Percentiles rank a stretch among this genome's conserved stretches.
phyloP scores from a whole-genome alignment of 2,113 vertebrate species.

The Podarcis muralis region DNA sequence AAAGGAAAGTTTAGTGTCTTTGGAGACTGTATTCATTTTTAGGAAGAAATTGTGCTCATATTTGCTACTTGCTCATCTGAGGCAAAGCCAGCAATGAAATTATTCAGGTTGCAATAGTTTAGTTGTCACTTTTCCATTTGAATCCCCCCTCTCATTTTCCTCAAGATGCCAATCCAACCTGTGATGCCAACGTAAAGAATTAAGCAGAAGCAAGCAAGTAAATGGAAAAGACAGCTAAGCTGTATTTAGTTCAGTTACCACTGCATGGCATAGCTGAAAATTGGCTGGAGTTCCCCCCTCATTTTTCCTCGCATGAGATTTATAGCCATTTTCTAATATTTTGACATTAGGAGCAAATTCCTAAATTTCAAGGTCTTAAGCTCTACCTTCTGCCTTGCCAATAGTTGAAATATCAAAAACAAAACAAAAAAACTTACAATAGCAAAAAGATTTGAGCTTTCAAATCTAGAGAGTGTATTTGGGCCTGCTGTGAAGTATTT shows the following conservation, averaged over 20 bases:
- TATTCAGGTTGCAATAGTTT: slow-evolving; percentile 30
- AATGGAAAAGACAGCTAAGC: not conserved
- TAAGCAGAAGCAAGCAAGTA: not conserved
- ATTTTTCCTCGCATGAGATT: not conserved
- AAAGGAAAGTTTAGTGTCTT: slow-evolving; percentile 17
- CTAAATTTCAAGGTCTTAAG: not conserved
- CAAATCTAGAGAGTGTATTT: not conserved
- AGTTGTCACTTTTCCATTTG: slow-evolving; percentile 20
- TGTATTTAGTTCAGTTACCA: not conserved
- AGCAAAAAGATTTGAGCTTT: not conserved
- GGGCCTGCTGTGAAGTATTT: not conserved
- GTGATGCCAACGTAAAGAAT: not conserved
- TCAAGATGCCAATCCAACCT: slow-evolving; percentile 22
- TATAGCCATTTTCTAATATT: not conserved
- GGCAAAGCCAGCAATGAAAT: slow-evolving; percentile 29
- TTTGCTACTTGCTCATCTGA: not conserved
- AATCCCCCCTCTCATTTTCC: not conserved
- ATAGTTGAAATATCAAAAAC: not conserved
- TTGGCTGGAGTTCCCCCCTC: not conserved
- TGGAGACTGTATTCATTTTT: slow-evolving; percentile 28
- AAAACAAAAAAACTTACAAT: not conserved
- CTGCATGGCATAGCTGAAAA: not conserved
- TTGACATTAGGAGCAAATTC: not conserved
- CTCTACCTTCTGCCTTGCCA: not conserved
- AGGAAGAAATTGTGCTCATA: not conserved